Conservation (phyloP, 53 echinoderm and acorn worm genomes). For the Echinarachnius parma region DNA sequence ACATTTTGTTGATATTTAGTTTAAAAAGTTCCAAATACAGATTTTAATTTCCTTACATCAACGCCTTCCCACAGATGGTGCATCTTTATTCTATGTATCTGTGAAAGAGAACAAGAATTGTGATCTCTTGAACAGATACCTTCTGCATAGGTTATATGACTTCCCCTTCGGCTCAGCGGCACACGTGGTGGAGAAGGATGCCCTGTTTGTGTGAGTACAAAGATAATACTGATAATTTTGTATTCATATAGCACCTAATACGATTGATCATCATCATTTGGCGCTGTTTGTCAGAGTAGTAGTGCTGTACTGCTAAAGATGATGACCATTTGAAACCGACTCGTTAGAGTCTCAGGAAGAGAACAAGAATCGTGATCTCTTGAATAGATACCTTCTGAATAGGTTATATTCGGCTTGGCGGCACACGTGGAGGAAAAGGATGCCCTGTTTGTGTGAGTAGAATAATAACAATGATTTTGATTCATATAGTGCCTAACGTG, state of each 20-base stretch:
- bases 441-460: conserved; percentile 96
- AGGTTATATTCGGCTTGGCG: conserved; percentile 94
- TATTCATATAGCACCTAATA: too few relatives aligned
- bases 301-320: too few relatives aligned
- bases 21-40: too few relatives aligned
- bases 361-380: conserved; percentile 97
- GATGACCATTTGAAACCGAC: too few relatives aligned
- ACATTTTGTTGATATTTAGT: too few relatives aligned
- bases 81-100: conserved; percentile 94
- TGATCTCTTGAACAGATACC: conserved; percentile 94
- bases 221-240: too few relatives aligned
- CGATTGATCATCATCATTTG: too few relatives aligned
- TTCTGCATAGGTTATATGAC: conserved; percentile 97
- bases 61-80: conserved; percentile 82
- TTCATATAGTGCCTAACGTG: too few relatives aligned
- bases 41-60: too few relatives aligned
- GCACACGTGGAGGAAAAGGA: conserved; percentile 98
- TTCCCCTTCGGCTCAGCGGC: conserved; percentile 94
- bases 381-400: conserved; percentile 96
- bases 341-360: conserved; percentile 99
- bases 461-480: too few relatives aligned
- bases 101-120: conserved; percentile 99
- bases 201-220: conserved; percentile 92
- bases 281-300: too few relatives aligned
- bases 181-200: conserved; percentile 97